These are phyloP conservation scores for Oscheius sp. DNA, from an alignment of 2,888 invertebrate genomes.

Conservation along the genomic window DNA sequence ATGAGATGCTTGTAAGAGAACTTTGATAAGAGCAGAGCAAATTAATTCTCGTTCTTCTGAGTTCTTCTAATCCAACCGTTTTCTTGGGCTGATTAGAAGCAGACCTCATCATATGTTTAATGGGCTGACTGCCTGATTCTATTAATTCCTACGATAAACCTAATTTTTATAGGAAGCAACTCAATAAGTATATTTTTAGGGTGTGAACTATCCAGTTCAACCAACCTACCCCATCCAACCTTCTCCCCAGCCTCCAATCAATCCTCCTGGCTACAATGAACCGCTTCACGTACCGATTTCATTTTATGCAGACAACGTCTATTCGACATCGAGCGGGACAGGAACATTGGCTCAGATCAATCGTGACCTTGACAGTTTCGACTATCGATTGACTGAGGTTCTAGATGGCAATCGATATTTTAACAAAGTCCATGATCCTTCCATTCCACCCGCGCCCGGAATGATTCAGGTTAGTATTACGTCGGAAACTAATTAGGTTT, in stretches of 20 bases:
- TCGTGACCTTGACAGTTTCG: constrained; percentile 18
- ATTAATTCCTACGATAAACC: too few species aligned
- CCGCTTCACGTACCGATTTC: constrained; percentile 23
- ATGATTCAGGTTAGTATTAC: background rate
- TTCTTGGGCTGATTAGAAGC: background rate
- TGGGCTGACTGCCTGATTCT: too few species aligned
- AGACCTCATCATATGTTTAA: too few species aligned
- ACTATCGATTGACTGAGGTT: constrained; percentile 19
- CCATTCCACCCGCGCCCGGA: constrained; percentile 21
- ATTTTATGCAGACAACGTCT: constrained; percentile 28
- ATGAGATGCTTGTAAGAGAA: too few species aligned
- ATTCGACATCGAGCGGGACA: constrained; percentile 10
- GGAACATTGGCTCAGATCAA: constrained; percentile 16
- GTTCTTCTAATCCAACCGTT: background rate
- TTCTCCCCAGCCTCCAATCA: constrained; percentile 10
- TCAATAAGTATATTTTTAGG: constrained; percentile 5
- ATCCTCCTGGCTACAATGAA: constrained; percentile 23
- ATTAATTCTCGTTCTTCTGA: too few species aligned
- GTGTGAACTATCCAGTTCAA: constrained; percentile 8
- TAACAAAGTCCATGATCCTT: constrained; percentile 14
- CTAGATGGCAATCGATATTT: constrained; percentile 21
- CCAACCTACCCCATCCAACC: constrained; percentile 19
- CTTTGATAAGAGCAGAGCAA: too few species aligned
- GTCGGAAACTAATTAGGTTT: too few species aligned
- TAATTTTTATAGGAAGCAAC: too few species aligned